Evolutionary conservation across 2,113 vertebrate genomes (phyloP).

Genomic region (Aythya baeri): DNA sequence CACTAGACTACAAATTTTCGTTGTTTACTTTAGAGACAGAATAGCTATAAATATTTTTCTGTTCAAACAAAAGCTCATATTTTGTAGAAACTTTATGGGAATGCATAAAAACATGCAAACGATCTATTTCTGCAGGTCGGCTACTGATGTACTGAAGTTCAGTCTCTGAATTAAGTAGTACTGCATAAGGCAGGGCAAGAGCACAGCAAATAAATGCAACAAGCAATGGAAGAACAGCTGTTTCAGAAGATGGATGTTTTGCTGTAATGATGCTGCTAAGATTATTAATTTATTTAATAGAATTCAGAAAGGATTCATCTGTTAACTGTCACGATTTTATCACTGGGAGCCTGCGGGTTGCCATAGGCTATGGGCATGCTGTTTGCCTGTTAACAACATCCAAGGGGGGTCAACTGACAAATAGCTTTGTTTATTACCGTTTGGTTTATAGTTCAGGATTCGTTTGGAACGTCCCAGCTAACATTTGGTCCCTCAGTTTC

Average conservation of each 20-base stretch:
- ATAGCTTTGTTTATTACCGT: slow-evolving; percentile 73
- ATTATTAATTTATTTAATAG: slow-evolving; percentile 78
- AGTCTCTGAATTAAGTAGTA: neutral
- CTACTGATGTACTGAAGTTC: neutral
- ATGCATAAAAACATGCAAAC: neutral
- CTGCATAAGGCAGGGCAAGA: neutral
- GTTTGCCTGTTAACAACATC: slow-evolving; percentile 65
- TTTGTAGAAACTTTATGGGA: neutral
- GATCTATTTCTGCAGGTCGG: neutral
- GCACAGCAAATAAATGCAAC: slow-evolving; percentile 51
- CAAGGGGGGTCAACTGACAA: slow-evolving; percentile 68
- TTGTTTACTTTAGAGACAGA: neutral
- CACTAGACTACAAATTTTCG: neutral
- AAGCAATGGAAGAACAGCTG: slow-evolving; percentile 54
- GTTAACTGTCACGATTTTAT: slow-evolving; percentile 73
- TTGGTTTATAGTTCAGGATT: slow-evolving; percentile 66
- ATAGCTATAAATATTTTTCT: neutral
- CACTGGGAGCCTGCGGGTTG: slow-evolving; percentile 42
- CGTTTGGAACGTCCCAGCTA: slow-evolving; percentile 60
- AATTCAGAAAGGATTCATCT: slow-evolving; percentile 74
- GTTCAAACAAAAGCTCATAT: neutral
- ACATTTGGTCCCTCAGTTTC: slow-evolving; percentile 42
- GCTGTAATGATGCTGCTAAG: slow-evolving; percentile 69
- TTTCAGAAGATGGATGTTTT: slow-evolving; percentile 71
- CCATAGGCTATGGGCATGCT: slow-evolving; percentile 59